A percentile compares a stretch with the other conserved stretches of the same genome.
These are phyloP conservation scores for Larimichthys polyactis DNA, from an alignment of 2,113 vertebrate genomes.

Conservation along the genomic window DNA sequence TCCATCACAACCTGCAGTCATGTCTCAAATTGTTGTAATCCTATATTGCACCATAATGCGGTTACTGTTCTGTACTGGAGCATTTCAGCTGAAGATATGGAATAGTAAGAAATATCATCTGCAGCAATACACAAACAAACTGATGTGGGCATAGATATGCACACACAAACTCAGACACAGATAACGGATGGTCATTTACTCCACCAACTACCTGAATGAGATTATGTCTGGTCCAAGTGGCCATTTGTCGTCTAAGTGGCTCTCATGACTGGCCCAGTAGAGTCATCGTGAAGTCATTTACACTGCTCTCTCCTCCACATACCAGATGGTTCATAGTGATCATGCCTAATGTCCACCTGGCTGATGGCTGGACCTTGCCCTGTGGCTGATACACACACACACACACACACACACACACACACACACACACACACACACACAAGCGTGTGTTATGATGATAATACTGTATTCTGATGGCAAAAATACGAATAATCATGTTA, in stretches of 20 bases:
- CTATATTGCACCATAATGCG: slow-evolving; percentile 27
- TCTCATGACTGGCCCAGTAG: slow-evolving; percentile 71
- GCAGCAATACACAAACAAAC: slow-evolving; percentile 18
- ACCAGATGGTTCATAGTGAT: slow-evolving; percentile 82
- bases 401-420: neutral
- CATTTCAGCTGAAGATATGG: slow-evolving; percentile 8
- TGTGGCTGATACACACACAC: slow-evolving; percentile 26
- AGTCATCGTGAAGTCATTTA: slow-evolving; percentile 82
- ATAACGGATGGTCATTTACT: slow-evolving; percentile 59
- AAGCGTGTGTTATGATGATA: neutral
- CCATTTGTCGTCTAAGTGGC: slow-evolving; percentile 72
- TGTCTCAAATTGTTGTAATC: slow-evolving; percentile 42
- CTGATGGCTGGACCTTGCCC: slow-evolving; percentile 79
- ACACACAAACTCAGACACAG: neutral
- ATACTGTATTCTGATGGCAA: neutral
- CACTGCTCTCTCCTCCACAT: slow-evolving; percentile 55
- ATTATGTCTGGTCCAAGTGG: slow-evolving; percentile 61
- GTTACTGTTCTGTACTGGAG: slow-evolving; percentile 26
- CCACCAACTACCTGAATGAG: slow-evolving; percentile 51
- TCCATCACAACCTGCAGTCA: slow-evolving; percentile 70
- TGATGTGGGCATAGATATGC: neutral
- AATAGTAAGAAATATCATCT: neutral
- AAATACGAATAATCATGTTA: slow-evolving; percentile 6
- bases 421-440: too few relatives aligned
- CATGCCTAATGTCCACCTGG: slow-evolving; percentile 83